Evolutionary conservation across 2,888 invertebrate genomes (phyloP).

Genomic region (Oeneis ivallda): DNA sequence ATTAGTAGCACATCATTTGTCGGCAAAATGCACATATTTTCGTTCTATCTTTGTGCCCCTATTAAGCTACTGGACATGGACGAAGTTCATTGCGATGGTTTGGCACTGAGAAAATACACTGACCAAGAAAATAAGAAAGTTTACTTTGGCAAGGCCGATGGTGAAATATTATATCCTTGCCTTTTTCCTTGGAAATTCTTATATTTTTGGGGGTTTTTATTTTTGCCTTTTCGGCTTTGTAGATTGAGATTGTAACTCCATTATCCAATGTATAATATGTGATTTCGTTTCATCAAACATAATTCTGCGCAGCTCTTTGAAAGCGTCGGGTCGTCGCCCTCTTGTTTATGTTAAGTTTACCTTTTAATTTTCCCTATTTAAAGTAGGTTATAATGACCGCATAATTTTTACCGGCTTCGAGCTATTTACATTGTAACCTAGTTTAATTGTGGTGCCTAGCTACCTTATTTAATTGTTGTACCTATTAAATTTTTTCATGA

Average conservation of each 20-base stretch:
- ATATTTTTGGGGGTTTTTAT: background rate
- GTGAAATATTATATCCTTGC: too few relatives aligned
- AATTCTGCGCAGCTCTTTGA: constrained; percentile 29
- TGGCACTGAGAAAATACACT: too few relatives aligned
- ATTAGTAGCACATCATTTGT: too few relatives aligned
- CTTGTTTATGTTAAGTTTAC: constrained; percentile 38
- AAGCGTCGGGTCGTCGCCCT: constrained; percentile 43
- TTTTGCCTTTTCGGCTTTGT: background rate
- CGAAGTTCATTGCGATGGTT: too few relatives aligned
- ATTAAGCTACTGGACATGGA: too few relatives aligned
- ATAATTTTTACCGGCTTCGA: constrained; percentile 4
- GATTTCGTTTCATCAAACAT: constrained; percentile 21
- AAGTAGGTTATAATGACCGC: constrained; percentile 45
- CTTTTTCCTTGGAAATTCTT: background rate
- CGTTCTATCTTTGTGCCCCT: too few relatives aligned
- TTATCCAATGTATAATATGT: constrained; percentile 28
- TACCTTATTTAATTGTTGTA: too few relatives aligned
- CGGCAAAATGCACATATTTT: too few relatives aligned
- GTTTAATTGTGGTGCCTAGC: too few relatives aligned
- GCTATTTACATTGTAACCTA: background rate
- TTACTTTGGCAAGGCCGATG: too few relatives aligned
- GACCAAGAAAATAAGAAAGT: too few relatives aligned
- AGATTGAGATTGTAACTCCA: constrained; percentile 18
- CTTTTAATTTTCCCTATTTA: constrained; percentile 45
- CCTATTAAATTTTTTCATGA: too few relatives aligned